Evolutionary conservation across 2,797 vertebrate genomes (phyloP).

Genomic region (Cyclopterus lumpus): DNA sequence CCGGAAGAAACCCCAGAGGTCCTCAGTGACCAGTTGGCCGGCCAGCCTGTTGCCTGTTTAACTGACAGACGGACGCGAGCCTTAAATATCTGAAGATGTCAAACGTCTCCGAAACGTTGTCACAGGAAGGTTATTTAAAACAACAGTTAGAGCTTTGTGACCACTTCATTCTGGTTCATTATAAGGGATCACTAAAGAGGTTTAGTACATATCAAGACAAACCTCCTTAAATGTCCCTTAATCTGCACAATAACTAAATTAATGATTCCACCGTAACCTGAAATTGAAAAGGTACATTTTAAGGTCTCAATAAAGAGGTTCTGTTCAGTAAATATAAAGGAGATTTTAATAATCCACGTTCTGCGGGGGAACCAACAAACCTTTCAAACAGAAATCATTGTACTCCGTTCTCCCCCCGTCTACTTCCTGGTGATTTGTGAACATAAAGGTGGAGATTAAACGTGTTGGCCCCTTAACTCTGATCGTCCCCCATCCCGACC

Average conservation of each 20-base stretch:
- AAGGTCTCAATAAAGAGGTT: no score
- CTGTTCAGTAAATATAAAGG: no score
- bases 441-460: slow-evolving; percentile 37
- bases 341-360: background rate
- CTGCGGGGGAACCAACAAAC: background rate
- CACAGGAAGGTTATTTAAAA: background rate
- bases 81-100: background rate
- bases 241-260: background rate
- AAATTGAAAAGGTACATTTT: no score
- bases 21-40: background rate
- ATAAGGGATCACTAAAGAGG: background rate
- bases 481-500: slow-evolving; percentile 41
- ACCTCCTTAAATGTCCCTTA: background rate
- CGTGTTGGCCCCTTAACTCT: slow-evolving; percentile 52
- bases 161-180: background rate
- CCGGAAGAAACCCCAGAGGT: background rate
- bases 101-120: no score
- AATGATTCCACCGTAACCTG: no score
- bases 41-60: background rate
- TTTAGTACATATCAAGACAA: background rate
- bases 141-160: background rate
- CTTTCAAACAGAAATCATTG: background rate
- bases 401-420: background rate
- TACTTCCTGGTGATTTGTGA: slow-evolving; percentile 3
- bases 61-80: background rate